These are phyloP conservation scores for Embidobia sp. DNA, from an alignment of 2,888 invertebrate genomes.

Conservation along the genomic window DNA sequence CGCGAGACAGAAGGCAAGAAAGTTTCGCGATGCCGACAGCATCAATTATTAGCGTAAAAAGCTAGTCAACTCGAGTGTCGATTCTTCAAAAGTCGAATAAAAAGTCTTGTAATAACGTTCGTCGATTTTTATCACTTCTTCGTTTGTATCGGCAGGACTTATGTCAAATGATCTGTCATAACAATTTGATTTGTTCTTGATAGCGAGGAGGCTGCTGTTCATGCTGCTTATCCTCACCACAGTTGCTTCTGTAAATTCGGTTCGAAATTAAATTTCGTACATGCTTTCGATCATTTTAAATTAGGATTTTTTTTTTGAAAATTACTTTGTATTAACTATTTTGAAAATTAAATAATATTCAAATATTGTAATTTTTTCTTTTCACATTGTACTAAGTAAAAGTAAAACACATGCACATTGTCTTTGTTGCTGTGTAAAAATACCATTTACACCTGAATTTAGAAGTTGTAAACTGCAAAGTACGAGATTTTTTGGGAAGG, in stretches of 20 bases:
- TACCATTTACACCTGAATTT: no score
- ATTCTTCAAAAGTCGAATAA: constrained; percentile 35
- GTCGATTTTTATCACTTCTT: constrained; percentile 42
- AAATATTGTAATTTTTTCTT: no score
- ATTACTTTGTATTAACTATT: no score
- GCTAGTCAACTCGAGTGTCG: constrained; percentile 32
- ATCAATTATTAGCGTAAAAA: constrained; percentile 62
- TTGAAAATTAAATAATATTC: no score
- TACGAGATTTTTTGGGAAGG: no score
- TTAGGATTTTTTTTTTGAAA: no score
- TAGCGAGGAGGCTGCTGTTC: constrained; percentile 2
- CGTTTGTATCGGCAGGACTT: constrained; percentile 28
- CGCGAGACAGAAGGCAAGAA: constrained; percentile 49
- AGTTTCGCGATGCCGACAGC: constrained; percentile 49
- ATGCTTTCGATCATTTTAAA: no score
- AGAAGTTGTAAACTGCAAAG: no score
- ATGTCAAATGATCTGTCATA: constrained; percentile 47
- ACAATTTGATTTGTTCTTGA: constrained; percentile 32
- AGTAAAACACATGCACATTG: no score
- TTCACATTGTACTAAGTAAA: no score
- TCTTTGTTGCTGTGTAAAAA: no score
- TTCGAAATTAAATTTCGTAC: background rate
- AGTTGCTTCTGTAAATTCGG: background rate
- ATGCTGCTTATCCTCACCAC: background rate
- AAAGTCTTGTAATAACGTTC: constrained; percentile 45